Evolutionary conservation across 1,140 invertebrate species (phyloP), one percentile per base, ranked within the genome.

Genomic region (Yoshiicerus persimilis): DNA sequence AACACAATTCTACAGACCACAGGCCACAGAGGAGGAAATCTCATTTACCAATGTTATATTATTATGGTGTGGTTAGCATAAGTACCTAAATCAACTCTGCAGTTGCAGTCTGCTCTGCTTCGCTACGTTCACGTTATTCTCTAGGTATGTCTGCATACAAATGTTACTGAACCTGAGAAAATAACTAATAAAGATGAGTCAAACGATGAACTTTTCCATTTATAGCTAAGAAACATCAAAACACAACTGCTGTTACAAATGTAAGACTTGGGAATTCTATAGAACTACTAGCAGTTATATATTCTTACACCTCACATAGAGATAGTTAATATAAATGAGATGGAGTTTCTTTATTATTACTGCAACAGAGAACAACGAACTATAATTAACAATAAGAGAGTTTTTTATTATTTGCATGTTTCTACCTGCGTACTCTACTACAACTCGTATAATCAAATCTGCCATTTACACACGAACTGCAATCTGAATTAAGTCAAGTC

Each of bases 171-270:
- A 80, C 75, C 75, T 80, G 30, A 80, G 32, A 80, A 32, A 80
- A 80, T 80, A 34, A 8, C 30, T 80, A 80, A 38, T 80, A 38
- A 80, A 80, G 75, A 80, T 80, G 75, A 80, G 66, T 32, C 66
- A 70, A 80, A n/a, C 30, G 75, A 80, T 80, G 75, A 80, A 80
- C 75, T 80, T 80, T 80, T 80, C 34, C 75, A 80, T 80, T 80
- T 80, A 38, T 30, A 80, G 75, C n/a, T 36, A 5, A 77, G 30
- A 80, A 70, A 70, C 66, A 70, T 70, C 30, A 30, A 27, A 70
- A 70, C 47, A 56, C 47, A 56, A n/a, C 47, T n/a, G n/a, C 20
- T 0, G 16, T 5, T 56, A n/a, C 47, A 56, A 56, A 56, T n/a
- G 47, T n/a, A 56, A 56, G 47, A n/a, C 20, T n/a, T 5, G n/a